Conservation (phyloP, 1,140 invertebrate genomes). For the Drosophila arawakana region DNA sequence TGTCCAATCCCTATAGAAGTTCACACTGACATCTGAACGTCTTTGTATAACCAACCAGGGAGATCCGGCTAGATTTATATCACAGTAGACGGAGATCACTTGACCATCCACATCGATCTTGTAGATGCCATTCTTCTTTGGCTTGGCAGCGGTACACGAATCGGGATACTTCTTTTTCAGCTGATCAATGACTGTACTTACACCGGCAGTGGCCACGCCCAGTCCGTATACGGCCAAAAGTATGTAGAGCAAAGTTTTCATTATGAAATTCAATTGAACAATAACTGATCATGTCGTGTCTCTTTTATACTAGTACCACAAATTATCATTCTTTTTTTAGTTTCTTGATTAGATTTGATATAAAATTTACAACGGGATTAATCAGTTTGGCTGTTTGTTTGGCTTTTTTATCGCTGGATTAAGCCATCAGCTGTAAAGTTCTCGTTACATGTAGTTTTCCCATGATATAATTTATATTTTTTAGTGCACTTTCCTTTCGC, state of each 20-base stretch:
- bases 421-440: neutral
- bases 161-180: conserved; percentile 16
- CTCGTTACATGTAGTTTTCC: neutral
- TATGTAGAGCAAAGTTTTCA: conserved; percentile 13
- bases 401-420: neutral
- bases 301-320: conserved; percentile 8
- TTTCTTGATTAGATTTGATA: neutral
- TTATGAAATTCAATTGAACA: neutral
- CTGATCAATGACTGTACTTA: neutral
- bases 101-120: conserved; percentile 20
- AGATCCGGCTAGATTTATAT: neutral
- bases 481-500: neutral
- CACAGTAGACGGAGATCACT: conserved; percentile 27
- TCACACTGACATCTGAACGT: conserved; percentile 12
- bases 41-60: conserved; percentile 37
- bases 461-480: neutral
- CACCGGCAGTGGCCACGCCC: neutral
- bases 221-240: conserved; percentile 9
- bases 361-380: neutral
- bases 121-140: conserved; percentile 32
- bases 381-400: neutral
- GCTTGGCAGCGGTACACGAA: conserved; percentile 14
- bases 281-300: neutral
- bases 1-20: conserved; percentile 30
- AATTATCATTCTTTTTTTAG: neutral